Evolutionary conservation across 2,113 vertebrate genomes (phyloP).

Genomic region (Ictalurus punctatus): DNA sequence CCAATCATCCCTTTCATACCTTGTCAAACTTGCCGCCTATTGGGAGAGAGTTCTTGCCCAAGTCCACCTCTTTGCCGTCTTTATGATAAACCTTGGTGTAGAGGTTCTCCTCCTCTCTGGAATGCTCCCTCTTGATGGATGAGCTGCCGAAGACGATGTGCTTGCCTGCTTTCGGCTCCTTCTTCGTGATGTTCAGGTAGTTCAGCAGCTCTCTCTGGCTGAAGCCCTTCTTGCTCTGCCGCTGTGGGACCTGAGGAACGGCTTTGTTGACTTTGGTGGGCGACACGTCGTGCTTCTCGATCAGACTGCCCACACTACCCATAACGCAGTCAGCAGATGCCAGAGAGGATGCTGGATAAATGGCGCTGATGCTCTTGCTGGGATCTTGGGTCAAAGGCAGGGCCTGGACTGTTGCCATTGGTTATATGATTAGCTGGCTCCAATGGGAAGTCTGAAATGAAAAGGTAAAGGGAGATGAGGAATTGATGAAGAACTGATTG

Average conservation of each 20-base stretch:
- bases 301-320: slow-evolving; percentile 96
- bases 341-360: slow-evolving; percentile 67
- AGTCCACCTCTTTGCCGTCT: slow-evolving; percentile 82
- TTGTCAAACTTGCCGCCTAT: slow-evolving; percentile 91
- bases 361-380: slow-evolving; percentile 71
- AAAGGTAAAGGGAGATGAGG: slow-evolving; percentile 6
- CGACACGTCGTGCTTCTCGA: slow-evolving; percentile 87
- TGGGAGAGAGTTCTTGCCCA: slow-evolving; percentile 90
- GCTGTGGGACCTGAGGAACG: slow-evolving; percentile 78
- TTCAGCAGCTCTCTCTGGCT: slow-evolving; percentile 89
- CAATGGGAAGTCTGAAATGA: slow-evolving; percentile 72
- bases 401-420: slow-evolving; percentile 93
- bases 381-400: slow-evolving; percentile 81
- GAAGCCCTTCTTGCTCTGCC: slow-evolving; percentile 85
- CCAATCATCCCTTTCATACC: slow-evolving; percentile 66
- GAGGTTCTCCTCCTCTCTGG: slow-evolving; percentile 77
- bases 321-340: slow-evolving; percentile 75
- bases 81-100: slow-evolving; percentile 85
- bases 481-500: neutral
- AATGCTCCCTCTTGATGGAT: slow-evolving; percentile 77
- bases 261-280: slow-evolving; percentile 73
- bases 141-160: slow-evolving; percentile 66
- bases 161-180: slow-evolving; percentile 78
- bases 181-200: slow-evolving; percentile 91
- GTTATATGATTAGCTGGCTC: slow-evolving; percentile 72